Evolutionary conservation across 2,797 vertebrate species (phyloP).

Genomic region (Tauraco hartlaubi): DNA sequence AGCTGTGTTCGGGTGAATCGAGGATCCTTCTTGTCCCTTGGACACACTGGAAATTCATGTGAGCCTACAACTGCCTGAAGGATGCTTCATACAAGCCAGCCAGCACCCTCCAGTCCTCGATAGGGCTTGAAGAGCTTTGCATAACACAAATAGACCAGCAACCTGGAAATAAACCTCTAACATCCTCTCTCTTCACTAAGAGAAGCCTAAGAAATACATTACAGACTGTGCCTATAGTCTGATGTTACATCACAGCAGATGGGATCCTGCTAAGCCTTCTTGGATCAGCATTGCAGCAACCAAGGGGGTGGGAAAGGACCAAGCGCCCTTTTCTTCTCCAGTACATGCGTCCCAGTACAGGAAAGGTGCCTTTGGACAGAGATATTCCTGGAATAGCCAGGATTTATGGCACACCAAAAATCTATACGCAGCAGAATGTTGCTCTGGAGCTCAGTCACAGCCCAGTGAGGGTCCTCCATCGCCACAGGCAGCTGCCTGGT

Average conservation of each 20-base stretch:
- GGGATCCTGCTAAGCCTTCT: slow-evolving; percentile 40
- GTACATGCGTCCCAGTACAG: accelerated
- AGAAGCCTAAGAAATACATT: background rate
- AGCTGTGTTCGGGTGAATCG: background rate
- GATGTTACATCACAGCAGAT: slow-evolving; percentile 42
- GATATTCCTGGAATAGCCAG: background rate
- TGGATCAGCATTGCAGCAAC: background rate
- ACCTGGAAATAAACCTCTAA: slow-evolving; percentile 27
- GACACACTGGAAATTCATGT: background rate
- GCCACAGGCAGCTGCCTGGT: background rate
- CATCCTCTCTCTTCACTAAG: background rate
- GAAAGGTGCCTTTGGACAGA: background rate
- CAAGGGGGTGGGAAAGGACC: background rate
- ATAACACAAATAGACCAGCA: background rate
- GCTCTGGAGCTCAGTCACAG: background rate
- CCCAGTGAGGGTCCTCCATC: background rate
- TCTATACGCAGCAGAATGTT: background rate
- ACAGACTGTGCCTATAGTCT: slow-evolving; percentile 40
- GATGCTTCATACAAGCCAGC: background rate
- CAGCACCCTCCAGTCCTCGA: background rate
- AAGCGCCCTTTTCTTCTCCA: background rate
- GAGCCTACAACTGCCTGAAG: background rate
- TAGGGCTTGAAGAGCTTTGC: background rate
- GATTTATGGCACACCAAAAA: background rate
- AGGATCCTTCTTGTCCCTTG: background rate